Evolutionary conservation across 2,113 vertebrate species (phyloP).

Genomic region (Zingel zingel): DNA sequence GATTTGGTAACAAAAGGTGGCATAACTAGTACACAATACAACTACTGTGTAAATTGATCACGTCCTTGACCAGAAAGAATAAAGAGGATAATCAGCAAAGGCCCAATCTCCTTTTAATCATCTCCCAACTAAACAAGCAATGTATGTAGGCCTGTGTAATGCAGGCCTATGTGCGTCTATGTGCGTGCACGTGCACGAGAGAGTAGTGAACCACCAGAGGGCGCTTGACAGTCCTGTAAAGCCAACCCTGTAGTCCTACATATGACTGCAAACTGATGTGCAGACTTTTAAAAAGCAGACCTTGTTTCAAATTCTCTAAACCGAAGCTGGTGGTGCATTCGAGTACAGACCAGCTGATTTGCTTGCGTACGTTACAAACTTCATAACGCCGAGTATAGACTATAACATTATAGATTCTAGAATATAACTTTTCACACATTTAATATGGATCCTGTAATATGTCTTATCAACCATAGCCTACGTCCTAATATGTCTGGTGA

Average conservation of each 20-base stretch:
- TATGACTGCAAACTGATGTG: background rate
- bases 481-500: background rate
- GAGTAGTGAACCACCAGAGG: background rate
- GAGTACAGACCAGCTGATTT: rapidly evolving
- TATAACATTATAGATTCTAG: background rate
- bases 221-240: background rate
- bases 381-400: background rate
- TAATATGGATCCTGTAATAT: background rate
- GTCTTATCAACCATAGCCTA: background rate
- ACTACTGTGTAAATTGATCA: background rate
- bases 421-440: background rate
- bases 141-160: too few relatives aligned
- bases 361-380: rapidly evolving
- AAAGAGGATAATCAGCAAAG: background rate
- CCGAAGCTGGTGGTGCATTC: background rate
- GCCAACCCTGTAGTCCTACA: background rate
- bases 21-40: rapidly evolving
- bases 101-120: background rate
- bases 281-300: background rate
- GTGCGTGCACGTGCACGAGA: background rate
- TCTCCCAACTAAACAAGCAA: background rate
- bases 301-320: background rate
- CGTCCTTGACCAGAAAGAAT: background rate
- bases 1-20: background rate
- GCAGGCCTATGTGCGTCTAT: background rate